These are phyloP conservation scores for Mugil cephalus DNA, from an alignment of 2,113 vertebrate genomes.

Conservation along the genomic window DNA sequence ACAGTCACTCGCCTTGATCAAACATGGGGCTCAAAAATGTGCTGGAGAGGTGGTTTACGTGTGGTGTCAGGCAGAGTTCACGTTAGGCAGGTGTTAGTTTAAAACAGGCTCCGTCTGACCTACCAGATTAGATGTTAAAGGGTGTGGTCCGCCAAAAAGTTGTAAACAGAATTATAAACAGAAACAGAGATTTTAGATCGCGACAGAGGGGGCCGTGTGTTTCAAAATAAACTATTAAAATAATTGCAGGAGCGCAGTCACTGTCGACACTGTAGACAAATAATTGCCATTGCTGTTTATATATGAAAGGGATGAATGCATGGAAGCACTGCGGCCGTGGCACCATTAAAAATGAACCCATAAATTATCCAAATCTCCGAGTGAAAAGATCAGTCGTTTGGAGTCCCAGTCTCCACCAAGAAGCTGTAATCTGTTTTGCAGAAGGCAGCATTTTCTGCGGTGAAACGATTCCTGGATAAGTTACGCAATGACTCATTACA, in stretches of 20 bases:
- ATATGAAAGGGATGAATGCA: too few species aligned
- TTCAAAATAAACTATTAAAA: conserved; percentile 26
- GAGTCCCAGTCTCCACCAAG: conserved; percentile 23
- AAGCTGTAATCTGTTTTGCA: conserved; percentile 26
- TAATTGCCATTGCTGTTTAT: background rate
- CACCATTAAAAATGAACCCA: conserved; percentile 3
- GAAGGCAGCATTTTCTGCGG: conserved; percentile 22
- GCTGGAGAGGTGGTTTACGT: conserved; percentile 1
- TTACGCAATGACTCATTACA: conserved; percentile 54
- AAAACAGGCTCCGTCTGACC: background rate
- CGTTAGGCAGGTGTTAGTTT: background rate
- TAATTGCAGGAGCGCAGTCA: conserved; percentile 32
- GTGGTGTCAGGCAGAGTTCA: conserved; percentile 20
- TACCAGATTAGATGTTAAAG: background rate
- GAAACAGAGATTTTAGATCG: background rate
- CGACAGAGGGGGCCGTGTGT: background rate
- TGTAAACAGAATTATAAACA: background rate
- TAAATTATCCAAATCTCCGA: background rate
- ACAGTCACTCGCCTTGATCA: conserved; percentile 30
- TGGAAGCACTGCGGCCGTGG: background rate
- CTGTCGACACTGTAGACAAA: conserved; percentile 9
- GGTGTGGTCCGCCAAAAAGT: background rate
- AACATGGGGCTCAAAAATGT: conserved; percentile 26
- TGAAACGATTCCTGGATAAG: conserved; percentile 16
- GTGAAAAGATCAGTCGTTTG: background rate